Base-by-base conservation (phyloP, 2,113 vertebrate genomes). In the Spea bombifrons region DNA sequence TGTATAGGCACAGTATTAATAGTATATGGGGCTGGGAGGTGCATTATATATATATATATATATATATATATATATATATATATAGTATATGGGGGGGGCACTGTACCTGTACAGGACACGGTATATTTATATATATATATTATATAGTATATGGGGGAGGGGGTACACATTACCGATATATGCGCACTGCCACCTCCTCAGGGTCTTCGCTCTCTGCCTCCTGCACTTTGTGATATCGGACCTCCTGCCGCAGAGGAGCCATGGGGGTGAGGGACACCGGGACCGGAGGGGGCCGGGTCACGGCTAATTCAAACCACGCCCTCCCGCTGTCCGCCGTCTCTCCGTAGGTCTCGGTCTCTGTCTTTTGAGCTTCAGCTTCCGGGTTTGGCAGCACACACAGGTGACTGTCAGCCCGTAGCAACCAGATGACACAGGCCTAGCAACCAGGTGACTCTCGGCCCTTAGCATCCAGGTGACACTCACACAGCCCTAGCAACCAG, bases 171-270 rank as follows among this genome's bases (percentile, higher is more conserved):
- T 71, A 75, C 74, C 74, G 66, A 50, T 66, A 47, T 50, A 66
- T 47, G n/a, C 17, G 30, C 12, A 76, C 15, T 10, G 64, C 55
- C 16, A 76, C 64, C 50, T 67, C 74, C 49, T 75, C 74, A 48
- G 13, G 49, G 4, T 47, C 74, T 43, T 76, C 74, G 12, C n/a
- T 30, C 50, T 76, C 74, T 5, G 49, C 7, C 3, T 76, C 65
- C 43, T 30, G 48, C 30, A 76, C 3, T 13, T 30, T 65, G 47
- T 76, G 74, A 63, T 76, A 76, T 44, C 74, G 64, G 43, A 76
- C 50, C 61, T 67, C 74, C 30, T 66, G 63, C 50, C 74, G 48
- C 64, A 16, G 10, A 8, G 63, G 13, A 7, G 3, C 15, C 74
- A 76, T 76, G 30, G 3, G 46, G 12, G 13, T 45, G 30, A 30